Base-by-base conservation (phyloP, 2,888 invertebrate genomes). In the Coecobrya sp. region DNA sequence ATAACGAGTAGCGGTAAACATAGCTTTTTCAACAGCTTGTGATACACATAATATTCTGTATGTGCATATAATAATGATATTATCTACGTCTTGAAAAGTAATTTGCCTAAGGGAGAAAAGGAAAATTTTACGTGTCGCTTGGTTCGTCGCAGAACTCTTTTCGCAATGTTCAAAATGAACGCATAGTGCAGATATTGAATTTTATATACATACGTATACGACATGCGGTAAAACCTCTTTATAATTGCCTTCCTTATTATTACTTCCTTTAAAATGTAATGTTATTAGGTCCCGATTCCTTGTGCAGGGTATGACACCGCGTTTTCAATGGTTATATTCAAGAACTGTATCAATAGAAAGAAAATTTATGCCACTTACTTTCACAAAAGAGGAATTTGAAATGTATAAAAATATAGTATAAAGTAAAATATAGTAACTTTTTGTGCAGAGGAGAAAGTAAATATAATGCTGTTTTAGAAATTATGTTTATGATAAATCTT, bases 61-160 rank as follows among this genome's bases (percentile, higher is more conserved):
- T 13, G 49, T 25, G 11, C 62, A 68, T 30, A 11, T 55, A 68
- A 30, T 25, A 65, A 68, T 30, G 68, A 30, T 30, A 16, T 30
- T 42, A 73, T 73, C 45, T 11, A 16, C 73, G 8, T 73, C 36
- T 73, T 73, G 19, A 36, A 42, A 73, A 19, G 45, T 42, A 73
- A 73, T 42, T 73, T 42, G 73, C 73, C 73, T 73, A 42, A 19
- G 42, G 73, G 73, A 42, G 73, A 42, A 45, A 73, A 73, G 30
- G 73, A 10, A 73, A 19, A 73, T 73, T 30, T 73, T 36, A 73
- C n/a, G 45, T 73, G 45, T 73, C 45, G 22, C n/a, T 73, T 68
- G 30, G 68, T 16, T 16, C 30, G 45, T 73, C 0, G 42, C 3
- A 45, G 36, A 73, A 22, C 16, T 1, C 16, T 30, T 30, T 68